Evolutionary conservation across 1,140 invertebrate species (phyloP).

Genomic region (Calephelis nemesis): DNA sequence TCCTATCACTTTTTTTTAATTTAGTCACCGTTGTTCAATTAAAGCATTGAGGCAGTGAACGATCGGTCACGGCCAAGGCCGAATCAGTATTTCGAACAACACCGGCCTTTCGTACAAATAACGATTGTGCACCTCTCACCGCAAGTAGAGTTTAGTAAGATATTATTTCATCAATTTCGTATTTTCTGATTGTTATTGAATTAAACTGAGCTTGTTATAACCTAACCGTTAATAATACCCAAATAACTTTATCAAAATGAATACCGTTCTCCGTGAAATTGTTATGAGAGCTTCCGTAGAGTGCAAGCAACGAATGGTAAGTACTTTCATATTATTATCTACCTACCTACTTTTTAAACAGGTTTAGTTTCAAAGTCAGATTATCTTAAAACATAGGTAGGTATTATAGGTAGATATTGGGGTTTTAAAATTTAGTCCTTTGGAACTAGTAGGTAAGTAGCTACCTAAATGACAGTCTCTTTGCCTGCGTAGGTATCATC

Average conservation of each 20-base stretch:
- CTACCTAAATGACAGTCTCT: no score
- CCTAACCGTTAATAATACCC: conserved; percentile 7
- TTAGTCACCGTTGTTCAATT: conserved; percentile 48
- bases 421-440: no score
- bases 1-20: conserved; percentile 26
- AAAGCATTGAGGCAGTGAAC: conserved; percentile 61
- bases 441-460: no score
- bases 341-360: background rate
- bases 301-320: conserved; percentile 59
- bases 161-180: conserved; percentile 35
- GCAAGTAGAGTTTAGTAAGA: conserved; percentile 37
- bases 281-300: conserved; percentile 61
- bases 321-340: conserved; percentile 34
- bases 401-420: no score
- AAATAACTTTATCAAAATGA: conserved; percentile 52
- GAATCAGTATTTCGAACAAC: conserved; percentile 48
- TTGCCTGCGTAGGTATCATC: no score
- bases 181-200: conserved; percentile 25
- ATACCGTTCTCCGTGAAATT: conserved; percentile 63
- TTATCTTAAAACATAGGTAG: no score
- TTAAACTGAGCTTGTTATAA: background rate
- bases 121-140: conserved; percentile 46
- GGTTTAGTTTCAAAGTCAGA: no score
- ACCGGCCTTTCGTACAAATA: conserved; percentile 41
- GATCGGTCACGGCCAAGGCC: conserved; percentile 73